These are phyloP conservation scores for Noctua pronuba DNA, from an alignment of 2,888 invertebrate genomes.

Conservation along the genomic window DNA sequence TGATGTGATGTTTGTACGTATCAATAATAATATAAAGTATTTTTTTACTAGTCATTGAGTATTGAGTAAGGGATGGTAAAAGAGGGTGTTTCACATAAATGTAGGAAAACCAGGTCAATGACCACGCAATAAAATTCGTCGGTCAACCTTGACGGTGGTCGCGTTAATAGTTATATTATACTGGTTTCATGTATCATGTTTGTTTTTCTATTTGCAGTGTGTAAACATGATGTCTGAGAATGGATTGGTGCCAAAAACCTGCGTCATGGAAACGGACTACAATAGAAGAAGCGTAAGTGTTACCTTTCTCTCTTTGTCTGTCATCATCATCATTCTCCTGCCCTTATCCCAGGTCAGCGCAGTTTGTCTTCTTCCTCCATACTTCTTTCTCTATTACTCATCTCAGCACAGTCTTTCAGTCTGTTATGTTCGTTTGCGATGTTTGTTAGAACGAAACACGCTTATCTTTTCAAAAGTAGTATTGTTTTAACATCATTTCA, in stretches of 20 bases:
- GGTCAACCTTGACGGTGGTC: neutral
- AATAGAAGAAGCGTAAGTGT: conserved; percentile 56
- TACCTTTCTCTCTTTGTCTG: neutral
- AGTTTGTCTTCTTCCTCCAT: neutral
- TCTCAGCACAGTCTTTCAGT: neutral
- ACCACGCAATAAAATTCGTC: neutral
- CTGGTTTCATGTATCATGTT: neutral
- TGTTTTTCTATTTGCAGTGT: conserved; percentile 44
- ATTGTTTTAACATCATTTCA: neutral
- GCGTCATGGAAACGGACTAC: conserved; percentile 62
- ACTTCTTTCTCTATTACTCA: neutral
- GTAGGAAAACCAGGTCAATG: neutral
- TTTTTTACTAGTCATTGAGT: neutral
- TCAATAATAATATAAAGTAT: neutral
- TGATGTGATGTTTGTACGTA: neutral
- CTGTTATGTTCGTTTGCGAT: neutral
- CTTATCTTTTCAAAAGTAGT: neutral
- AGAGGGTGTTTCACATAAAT: neutral
- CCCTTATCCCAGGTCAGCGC: neutral
- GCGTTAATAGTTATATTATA: neutral
- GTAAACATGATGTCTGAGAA: conserved; percentile 24
- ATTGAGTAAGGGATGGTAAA: neutral
- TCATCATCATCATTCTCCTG: neutral
- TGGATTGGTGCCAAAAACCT: conserved; percentile 62
- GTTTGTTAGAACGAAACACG: neutral